Evolutionary conservation across 2,797 vertebrate species (phyloP).

Genomic region (Pteropus rufus): DNA sequence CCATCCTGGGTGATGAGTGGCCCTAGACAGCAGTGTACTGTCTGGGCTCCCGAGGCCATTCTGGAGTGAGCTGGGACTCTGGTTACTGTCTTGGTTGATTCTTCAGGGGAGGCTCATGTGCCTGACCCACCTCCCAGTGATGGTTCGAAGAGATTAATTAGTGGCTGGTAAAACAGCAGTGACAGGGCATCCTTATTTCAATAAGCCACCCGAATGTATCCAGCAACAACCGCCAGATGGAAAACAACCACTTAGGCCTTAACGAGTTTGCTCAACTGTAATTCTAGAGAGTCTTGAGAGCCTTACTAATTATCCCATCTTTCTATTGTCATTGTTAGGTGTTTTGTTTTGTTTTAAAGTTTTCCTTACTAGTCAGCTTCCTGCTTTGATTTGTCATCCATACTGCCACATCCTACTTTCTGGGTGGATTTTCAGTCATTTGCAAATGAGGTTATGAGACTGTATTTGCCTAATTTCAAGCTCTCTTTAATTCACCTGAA

Average conservation of each 20-base stretch:
- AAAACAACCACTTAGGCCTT: conserved; percentile 52
- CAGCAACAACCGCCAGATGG: conserved; percentile 20
- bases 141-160: conserved; percentile 43
- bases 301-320: not conserved
- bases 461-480: not conserved
- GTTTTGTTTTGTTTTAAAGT: not conserved
- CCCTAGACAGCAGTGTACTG: not conserved
- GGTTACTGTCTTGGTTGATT: not conserved
- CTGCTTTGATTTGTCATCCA: not conserved
- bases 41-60: not conserved
- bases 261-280: conserved; percentile 12
- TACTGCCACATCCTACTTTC: not conserved
- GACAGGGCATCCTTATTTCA: not conserved
- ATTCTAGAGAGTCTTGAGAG: conserved; percentile 28
- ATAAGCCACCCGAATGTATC: not conserved
- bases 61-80: not conserved
- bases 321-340: not conserved
- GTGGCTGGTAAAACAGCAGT: not conserved
- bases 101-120: not conserved
- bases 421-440: not conserved
- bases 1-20: not conserved
- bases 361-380: not conserved
- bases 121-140: not conserved
- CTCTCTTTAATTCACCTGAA: not conserved
- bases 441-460: not conserved